phyloP scores from a whole-genome alignment of 2,113 vertebrate species.

The Neolamprologus variostigma region DNA sequence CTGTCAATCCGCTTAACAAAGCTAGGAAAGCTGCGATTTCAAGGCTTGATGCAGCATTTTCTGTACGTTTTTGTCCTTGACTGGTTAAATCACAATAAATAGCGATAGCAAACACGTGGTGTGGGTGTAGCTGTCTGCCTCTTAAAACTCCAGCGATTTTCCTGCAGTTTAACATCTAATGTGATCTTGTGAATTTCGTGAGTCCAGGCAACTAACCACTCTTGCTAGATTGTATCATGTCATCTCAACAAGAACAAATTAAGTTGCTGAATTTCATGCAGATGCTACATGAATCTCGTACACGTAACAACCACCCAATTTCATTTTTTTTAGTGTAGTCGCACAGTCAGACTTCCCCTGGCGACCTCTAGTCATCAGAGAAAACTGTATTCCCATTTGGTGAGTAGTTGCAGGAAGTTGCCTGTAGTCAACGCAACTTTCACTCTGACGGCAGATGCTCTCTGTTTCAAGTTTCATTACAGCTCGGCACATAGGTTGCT shows the following conservation, averaged over 20 bases:
- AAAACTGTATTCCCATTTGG: not conserved
- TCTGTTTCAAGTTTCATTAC: not conserved
- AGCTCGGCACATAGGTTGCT: not conserved
- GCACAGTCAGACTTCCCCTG: not conserved
- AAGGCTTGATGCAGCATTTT: not conserved
- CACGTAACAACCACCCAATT: not conserved
- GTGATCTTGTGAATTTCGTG: not conserved
- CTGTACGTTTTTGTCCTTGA: accelerated
- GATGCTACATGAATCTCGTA: not conserved
- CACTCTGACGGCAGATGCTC: accelerated
- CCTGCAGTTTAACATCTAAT: not conserved
- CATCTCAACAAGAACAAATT: not conserved
- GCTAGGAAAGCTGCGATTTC: not conserved
- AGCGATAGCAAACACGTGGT: not conserved
- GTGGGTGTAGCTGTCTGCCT: not conserved
- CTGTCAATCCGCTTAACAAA: accelerated
- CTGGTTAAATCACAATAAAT: not conserved
- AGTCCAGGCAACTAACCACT: not conserved
- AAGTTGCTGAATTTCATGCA: not conserved
- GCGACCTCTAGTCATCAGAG: not conserved
- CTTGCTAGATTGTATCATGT: not conserved
- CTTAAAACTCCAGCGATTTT: not conserved
- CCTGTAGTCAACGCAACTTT: not conserved
- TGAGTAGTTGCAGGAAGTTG: not conserved
- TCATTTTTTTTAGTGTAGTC: not conserved